A percentile compares a stretch with the other conserved stretches of the same genome.
Evolutionary conservation across 1,140 invertebrate genomes (phyloP).

Genomic region (Papilio polyxenes): DNA sequence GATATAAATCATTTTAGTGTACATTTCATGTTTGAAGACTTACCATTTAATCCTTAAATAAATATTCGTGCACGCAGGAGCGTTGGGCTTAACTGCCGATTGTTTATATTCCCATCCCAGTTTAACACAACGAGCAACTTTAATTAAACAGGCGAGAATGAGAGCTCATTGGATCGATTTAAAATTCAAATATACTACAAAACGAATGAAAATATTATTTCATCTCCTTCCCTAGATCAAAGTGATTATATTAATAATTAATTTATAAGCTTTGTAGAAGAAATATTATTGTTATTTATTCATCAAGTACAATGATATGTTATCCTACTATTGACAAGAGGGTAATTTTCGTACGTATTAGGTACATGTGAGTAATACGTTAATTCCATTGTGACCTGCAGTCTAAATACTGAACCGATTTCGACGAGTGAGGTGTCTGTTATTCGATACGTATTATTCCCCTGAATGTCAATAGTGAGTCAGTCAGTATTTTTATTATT

Average conservation of each 20-base stretch:
- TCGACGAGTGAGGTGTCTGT: too few species aligned
- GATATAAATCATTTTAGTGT: background rate
- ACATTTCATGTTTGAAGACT: conserved; percentile 15
- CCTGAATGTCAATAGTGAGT: too few species aligned
- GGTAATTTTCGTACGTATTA: too few species aligned
- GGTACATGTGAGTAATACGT: too few species aligned
- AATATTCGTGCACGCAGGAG: background rate
- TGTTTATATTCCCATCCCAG: conserved; percentile 24
- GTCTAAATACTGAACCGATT: too few species aligned
- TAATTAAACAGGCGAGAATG: conserved; percentile 19
- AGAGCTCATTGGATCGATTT: conserved; percentile 15
- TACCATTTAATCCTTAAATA: conserved; percentile 29
- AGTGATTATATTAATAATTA: background rate
- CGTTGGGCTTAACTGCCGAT: conserved; percentile 4
- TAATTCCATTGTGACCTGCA: too few species aligned
- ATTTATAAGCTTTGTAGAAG: background rate
- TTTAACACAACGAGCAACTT: conserved; percentile 26
- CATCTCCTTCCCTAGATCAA: background rate
- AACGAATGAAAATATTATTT: background rate
- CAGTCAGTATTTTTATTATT: too few species aligned
- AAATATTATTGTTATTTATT: too few species aligned
- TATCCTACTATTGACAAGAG: too few species aligned
- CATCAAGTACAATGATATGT: too few species aligned
- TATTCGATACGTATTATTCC: too few species aligned
- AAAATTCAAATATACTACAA: background rate